These are phyloP conservation scores for Amazona vittata DNA, from an alignment of 2,113 vertebrate species.

Conservation along the genomic window DNA sequence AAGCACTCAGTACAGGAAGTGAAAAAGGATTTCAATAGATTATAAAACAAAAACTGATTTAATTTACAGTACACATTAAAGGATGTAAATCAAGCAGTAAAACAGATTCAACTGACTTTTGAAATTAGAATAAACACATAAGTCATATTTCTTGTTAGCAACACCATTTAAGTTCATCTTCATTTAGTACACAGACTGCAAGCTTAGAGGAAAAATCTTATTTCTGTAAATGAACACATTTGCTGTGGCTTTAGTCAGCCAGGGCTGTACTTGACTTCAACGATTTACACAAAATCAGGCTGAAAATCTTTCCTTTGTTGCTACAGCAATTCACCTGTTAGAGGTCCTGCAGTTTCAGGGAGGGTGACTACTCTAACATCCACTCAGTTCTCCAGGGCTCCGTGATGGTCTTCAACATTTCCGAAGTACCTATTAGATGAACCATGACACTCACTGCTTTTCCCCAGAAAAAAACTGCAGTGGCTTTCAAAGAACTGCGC, in stretches of 20 bases:
- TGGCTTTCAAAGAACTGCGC: neutral
- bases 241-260: neutral
- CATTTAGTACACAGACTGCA: neutral
- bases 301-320: neutral
- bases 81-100: slow-evolving; percentile 6
- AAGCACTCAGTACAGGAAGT: neutral
- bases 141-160: neutral
- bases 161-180: neutral
- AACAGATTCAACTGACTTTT: neutral
- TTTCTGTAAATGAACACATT: neutral
- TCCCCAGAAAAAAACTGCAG: no score
- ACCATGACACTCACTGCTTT: rapidly evolving
- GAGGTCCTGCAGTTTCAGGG: neutral
- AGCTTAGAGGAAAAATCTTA: neutral
- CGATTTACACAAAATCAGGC: neutral
- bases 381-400: rapidly evolving
- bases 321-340: neutral
- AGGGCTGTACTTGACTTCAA: neutral
- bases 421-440: rapidly evolving
- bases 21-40: neutral
- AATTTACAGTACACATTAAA: neutral
- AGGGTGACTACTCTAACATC: rapidly evolving
- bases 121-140: neutral
- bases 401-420: rapidly evolving
- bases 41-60: neutral